Evolutionary conservation across 2,888 invertebrate genomes (phyloP).

Genomic region (Fabriciana adippe): DNA sequence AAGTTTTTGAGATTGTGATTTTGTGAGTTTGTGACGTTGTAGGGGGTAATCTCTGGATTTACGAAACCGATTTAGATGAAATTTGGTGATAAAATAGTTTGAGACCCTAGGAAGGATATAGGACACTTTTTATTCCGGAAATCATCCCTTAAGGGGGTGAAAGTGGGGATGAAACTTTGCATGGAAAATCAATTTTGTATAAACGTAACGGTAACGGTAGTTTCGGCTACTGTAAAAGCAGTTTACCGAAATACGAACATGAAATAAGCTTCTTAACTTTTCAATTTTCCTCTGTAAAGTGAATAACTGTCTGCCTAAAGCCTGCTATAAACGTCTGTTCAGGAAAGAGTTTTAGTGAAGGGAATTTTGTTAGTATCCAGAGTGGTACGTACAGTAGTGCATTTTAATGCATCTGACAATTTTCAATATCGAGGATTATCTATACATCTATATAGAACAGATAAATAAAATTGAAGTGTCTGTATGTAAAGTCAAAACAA

Average conservation of each 20-base stretch:
- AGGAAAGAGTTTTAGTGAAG: constrained; percentile 1
- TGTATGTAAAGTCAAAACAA: too few species aligned
- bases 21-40: too few species aligned
- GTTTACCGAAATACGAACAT: constrained; percentile 17
- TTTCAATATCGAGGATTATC: background rate
- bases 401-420: background rate
- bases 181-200: too few species aligned
- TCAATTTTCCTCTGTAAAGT: constrained; percentile 19
- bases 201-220: background rate
- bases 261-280: constrained; percentile 22
- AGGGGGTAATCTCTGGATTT: too few species aligned
- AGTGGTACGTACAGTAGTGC: background rate
- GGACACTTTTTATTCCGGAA: too few species aligned
- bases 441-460: background rate
- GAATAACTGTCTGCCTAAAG: constrained; percentile 20
- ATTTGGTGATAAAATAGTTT: too few species aligned
- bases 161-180: too few species aligned
- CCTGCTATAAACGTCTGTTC: constrained; percentile 6
- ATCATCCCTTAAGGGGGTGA: too few species aligned
- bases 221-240: background rate
- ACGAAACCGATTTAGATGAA: too few species aligned
- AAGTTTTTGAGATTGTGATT: too few species aligned
- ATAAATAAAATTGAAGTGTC: too few species aligned
- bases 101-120: too few species aligned
- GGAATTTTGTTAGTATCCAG: constrained; percentile 5